Conservation (phyloP, 2,797 vertebrate genomes). For the Crocidura indochinensis region DNA sequence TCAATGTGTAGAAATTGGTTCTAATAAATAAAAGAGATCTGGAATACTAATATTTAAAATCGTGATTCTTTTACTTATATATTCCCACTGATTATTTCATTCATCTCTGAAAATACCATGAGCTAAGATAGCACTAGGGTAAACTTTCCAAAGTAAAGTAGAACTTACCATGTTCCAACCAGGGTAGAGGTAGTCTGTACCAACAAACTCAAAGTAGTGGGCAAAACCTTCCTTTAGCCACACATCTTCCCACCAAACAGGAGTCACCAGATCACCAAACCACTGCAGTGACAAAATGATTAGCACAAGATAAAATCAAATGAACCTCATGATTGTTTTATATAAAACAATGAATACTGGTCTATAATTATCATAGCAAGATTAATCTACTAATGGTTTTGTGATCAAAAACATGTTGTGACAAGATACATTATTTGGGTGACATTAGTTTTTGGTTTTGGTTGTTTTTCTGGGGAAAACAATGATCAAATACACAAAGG, state of each 20-base stretch:
- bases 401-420: conserved; percentile 28
- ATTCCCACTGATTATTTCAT: conserved; percentile 51
- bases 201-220: conserved; percentile 98
- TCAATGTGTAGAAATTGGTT: conserved; percentile 44
- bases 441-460: background rate
- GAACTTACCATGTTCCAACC: conserved; percentile 98
- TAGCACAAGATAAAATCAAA: conserved; percentile 24
- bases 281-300: conserved; percentile 91
- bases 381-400: conserved; percentile 35
- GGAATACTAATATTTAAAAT: conserved; percentile 80
- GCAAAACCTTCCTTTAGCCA: conserved; percentile 99
- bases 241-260: conserved; percentile 99
- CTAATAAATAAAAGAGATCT: conserved; percentile 79
- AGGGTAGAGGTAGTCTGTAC: conserved; percentile 98
- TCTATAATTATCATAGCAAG: conserved; percentile 32
- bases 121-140: conserved; percentile 52
- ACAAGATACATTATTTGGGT: background rate
- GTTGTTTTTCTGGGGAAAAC: no score
- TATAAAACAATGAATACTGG: conserved; percentile 38
- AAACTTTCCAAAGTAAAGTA: conserved; percentile 52
- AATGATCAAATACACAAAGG: conserved; percentile 5
- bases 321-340: conserved; percentile 54
- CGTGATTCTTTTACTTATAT: conserved; percentile 79
- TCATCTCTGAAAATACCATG: conserved; percentile 29
- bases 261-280: conserved; percentile 99